phyloP scores from a whole-genome alignment of 92 coral and sea anemone species.

The Phenganax marumi region DNA sequence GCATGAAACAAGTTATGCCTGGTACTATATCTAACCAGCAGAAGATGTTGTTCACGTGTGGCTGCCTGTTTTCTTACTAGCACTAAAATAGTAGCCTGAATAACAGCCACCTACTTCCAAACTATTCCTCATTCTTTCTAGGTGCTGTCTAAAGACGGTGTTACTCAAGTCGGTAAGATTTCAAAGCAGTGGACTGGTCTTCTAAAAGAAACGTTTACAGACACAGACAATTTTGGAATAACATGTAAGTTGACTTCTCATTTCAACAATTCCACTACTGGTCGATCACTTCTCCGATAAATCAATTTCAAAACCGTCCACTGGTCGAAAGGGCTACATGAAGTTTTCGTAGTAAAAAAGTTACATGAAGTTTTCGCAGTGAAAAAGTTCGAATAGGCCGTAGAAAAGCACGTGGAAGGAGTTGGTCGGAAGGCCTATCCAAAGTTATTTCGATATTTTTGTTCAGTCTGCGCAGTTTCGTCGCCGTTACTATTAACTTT shows the following conservation, averaged over 20 bases:
- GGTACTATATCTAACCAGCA: background rate
- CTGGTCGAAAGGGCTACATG: background rate
- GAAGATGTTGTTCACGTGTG: background rate
- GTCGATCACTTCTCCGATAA: too few relatives aligned
- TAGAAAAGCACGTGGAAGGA: too few relatives aligned
- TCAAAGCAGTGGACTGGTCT: conserved; percentile 98
- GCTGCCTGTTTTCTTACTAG: background rate
- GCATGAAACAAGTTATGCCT: too few relatives aligned
- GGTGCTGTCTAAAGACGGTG: conserved; percentile 93
- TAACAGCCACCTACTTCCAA: background rate
- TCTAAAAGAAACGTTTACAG: conserved; percentile 85
- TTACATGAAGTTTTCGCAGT: background rate
- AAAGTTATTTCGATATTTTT: too few relatives aligned
- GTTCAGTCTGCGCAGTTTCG: too few relatives aligned
- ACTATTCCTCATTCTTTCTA: conserved; percentile 13
- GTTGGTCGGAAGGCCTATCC: too few relatives aligned
- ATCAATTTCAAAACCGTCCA: too few relatives aligned
- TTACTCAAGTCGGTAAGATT: conserved; percentile 80
- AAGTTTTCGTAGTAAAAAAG: background rate
- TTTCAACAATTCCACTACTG: background rate
- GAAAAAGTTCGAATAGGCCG: too few relatives aligned
- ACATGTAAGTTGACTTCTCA: conserved; percentile 67
- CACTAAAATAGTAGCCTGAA: background rate
- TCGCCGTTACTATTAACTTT: too few relatives aligned
- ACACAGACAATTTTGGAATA: conserved; percentile 96